phyloP scores from a whole-genome alignment of 2,888 invertebrate genomes.

The Marasmarcha lunaedactyla region DNA sequence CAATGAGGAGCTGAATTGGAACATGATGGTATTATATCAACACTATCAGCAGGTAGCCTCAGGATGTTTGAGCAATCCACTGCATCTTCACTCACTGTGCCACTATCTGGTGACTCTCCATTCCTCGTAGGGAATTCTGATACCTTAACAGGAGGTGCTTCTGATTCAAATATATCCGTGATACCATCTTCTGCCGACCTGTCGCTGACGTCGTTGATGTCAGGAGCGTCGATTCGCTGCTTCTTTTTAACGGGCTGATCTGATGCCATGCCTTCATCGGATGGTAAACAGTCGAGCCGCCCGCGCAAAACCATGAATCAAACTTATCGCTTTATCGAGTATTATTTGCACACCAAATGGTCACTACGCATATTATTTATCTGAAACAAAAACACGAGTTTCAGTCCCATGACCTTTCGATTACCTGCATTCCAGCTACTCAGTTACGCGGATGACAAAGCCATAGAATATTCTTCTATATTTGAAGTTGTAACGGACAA shows the following conservation, averaged over 20 bases:
- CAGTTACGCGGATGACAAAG: conserved; percentile 69
- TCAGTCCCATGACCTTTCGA: conserved; percentile 65
- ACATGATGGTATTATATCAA: conserved; percentile 52
- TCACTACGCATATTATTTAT: conserved; percentile 21
- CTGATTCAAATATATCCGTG: conserved; percentile 50
- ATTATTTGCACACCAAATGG: conserved; percentile 4
- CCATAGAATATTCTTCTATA: conserved; percentile 26
- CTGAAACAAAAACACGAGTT: conserved; percentile 55
- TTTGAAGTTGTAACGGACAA: background rate
- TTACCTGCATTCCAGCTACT: conserved; percentile 40
- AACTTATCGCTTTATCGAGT: conserved; percentile 11
- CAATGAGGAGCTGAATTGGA: conserved; percentile 41
- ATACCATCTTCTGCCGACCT: conserved; percentile 63
- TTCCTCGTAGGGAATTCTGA: conserved; percentile 49
- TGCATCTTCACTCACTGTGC: conserved; percentile 62
- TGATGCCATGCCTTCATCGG: conserved; percentile 76
- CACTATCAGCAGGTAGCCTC: conserved; percentile 38
- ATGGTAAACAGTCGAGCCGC: conserved; percentile 60
- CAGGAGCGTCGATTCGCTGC: conserved; percentile 77
- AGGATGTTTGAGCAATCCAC: conserved; percentile 56
- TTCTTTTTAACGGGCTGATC: conserved; percentile 90
- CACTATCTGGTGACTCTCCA: conserved; percentile 61
- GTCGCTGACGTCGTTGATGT: conserved; percentile 67
- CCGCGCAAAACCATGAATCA: conserved; percentile 75
- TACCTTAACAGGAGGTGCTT: conserved; percentile 47